Percentiles rank a stretch among this genome's conserved stretches.
Conservation (phyloP, 2,888 invertebrate species). For the Aspidiotus destructor region DNA sequence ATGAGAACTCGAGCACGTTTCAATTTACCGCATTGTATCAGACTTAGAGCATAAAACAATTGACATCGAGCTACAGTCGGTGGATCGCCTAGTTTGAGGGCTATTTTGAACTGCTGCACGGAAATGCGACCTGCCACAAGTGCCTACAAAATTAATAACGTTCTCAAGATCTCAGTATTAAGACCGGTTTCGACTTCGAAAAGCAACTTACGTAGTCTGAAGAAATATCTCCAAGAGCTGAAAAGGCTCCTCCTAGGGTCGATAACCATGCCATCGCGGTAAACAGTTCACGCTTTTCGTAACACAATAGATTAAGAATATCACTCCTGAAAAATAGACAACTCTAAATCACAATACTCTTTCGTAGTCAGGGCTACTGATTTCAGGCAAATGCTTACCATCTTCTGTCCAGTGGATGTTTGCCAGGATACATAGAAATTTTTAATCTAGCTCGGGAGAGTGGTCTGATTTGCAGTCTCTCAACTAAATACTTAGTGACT, state of each 20-base stretch:
- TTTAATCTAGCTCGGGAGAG: not conserved
- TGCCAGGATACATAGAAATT: conserved; percentile 9
- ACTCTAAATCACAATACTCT: not conserved
- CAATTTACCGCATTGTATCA: conserved; percentile 70
- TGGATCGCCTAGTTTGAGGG: conserved; percentile 71
- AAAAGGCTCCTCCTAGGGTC: conserved; percentile 92
- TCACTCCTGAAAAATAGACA: conserved; percentile 18
- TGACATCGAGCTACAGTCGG: conserved; percentile 69
- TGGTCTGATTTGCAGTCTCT: not conserved
- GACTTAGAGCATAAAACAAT: conserved; percentile 75
- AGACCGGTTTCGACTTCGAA: too few relatives aligned
- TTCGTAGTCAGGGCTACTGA: not conserved
- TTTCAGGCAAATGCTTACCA: conserved; percentile 10
- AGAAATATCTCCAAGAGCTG: conserved; percentile 84
- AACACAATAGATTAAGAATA: conserved; percentile 17
- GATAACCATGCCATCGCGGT: conserved; percentile 88
- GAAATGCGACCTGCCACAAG: conserved; percentile 83
- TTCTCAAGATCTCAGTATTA: too few relatives aligned
- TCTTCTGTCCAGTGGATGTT: conserved; percentile 25
- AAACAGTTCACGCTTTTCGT: conserved; percentile 55
- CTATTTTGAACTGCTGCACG: conserved; percentile 67
- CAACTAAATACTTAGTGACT: conserved; percentile 12
- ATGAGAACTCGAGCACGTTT: conserved; percentile 55
- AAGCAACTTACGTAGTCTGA: conserved; percentile 56
- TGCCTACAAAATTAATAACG: conserved; percentile 51